Evolutionary conservation across 2,113 vertebrate genomes (phyloP).

Genomic region (Silurus meridionalis): DNA sequence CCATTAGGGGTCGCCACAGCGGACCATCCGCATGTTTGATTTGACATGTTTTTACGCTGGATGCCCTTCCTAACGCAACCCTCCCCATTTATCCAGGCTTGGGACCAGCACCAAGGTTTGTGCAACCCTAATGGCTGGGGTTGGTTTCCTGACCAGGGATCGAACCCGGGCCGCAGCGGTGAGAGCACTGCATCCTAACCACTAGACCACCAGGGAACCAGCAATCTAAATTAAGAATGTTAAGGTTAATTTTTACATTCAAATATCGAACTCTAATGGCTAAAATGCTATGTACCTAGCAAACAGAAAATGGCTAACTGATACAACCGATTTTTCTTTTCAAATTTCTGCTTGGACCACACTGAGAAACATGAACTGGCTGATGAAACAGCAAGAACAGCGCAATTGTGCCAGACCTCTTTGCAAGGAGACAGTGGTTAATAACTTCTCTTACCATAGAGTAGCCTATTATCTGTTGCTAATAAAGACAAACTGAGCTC

Average conservation of each 20-base stretch:
- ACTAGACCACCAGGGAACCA: no score
- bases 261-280: neutral
- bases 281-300: neutral
- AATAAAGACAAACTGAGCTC: slow-evolving; percentile 18
- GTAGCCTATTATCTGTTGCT: neutral
- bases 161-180: no score
- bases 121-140: no score
- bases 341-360: neutral
- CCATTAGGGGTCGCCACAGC: no score
- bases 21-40: no score
- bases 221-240: neutral
- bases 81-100: no score
- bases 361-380: neutral
- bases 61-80: no score
- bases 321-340: neutral
- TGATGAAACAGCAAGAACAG: slow-evolving; percentile 5
- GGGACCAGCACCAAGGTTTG: no score
- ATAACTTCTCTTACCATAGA: neutral
- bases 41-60: no score
- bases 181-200: no score
- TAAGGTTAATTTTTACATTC: no score
- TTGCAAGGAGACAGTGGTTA: neutral
- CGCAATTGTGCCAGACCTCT: neutral
- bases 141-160: no score
- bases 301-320: neutral